Conservation (phyloP, 2,113 vertebrate species). For the Eulemur macaco region DNA sequence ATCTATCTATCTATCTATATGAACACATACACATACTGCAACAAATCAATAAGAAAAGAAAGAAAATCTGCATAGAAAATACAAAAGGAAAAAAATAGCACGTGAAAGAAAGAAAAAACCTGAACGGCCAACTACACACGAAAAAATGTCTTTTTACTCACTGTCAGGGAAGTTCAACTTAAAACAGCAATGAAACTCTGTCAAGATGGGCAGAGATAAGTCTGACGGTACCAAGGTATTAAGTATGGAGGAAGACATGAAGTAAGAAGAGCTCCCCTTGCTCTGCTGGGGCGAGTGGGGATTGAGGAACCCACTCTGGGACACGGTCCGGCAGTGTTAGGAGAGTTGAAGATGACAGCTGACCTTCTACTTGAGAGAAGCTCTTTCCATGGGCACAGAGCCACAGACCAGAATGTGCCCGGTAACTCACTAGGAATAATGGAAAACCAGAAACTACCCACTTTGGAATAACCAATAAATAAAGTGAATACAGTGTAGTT, state of each 20-base stretch:
- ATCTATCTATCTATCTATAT: neutral
- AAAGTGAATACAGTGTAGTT: neutral
- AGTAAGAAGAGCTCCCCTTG: neutral
- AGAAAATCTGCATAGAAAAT: neutral
- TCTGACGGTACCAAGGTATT: too few species aligned
- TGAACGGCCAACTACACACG: neutral
- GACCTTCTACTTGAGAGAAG: neutral
- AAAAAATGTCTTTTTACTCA: neutral
- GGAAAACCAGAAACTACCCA: neutral
- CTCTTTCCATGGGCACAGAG: neutral
- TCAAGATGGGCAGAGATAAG: neutral
- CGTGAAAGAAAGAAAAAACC: neutral
- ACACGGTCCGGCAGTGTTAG: neutral
- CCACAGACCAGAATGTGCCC: neutral
- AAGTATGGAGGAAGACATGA: accelerated
- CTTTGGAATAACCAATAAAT: neutral
- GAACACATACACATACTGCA: neutral
- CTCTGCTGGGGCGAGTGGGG: accelerated
- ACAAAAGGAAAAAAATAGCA: neutral
- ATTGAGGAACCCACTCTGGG: accelerated
- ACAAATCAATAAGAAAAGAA: neutral
- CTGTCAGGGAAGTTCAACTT: neutral
- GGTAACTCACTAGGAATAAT: neutral
- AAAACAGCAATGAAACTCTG: neutral
- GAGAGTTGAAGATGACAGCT: accelerated